These are phyloP conservation scores for Aleadryas rufinucha DNA, from an alignment of 2,113 vertebrate genomes.

Conservation along the genomic window DNA sequence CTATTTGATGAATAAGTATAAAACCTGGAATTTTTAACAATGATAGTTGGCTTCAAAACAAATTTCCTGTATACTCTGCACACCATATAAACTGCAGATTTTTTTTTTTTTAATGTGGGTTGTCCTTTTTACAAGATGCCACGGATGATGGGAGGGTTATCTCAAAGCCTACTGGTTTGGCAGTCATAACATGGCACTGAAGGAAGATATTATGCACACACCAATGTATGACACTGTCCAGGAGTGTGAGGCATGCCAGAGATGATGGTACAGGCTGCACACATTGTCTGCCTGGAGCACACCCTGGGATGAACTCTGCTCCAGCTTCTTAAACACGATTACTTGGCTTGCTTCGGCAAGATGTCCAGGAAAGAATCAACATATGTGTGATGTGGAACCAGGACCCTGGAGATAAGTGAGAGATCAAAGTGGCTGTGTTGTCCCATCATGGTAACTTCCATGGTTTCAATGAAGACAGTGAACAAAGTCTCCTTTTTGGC, in stretches of 20 bases:
- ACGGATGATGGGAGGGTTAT: background rate
- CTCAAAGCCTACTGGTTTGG: background rate
- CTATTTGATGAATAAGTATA: background rate
- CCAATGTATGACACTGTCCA: too few relatives aligned
- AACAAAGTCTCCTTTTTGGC: background rate
- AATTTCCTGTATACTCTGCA: background rate
- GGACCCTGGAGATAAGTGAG: background rate
- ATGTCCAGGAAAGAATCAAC: background rate
- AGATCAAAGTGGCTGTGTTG: background rate
- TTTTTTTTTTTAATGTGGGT: background rate
- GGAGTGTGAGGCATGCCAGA: background rate
- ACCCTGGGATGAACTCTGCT: background rate
- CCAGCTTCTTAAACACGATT: background rate
- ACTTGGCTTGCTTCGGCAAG: background rate
- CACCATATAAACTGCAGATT: background rate
- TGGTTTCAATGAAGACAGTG: background rate
- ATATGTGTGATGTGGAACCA: background rate
- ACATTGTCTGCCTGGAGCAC: background rate
- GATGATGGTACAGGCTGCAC: background rate
- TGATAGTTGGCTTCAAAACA: background rate
- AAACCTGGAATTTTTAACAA: background rate
- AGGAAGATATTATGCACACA: background rate
- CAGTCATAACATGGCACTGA: background rate
- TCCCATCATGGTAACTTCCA: background rate
- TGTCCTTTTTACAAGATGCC: background rate